These are phyloP conservation scores for Alectoris magna DNA, from an alignment of 2,797 vertebrate species.

Conservation along the genomic window DNA sequence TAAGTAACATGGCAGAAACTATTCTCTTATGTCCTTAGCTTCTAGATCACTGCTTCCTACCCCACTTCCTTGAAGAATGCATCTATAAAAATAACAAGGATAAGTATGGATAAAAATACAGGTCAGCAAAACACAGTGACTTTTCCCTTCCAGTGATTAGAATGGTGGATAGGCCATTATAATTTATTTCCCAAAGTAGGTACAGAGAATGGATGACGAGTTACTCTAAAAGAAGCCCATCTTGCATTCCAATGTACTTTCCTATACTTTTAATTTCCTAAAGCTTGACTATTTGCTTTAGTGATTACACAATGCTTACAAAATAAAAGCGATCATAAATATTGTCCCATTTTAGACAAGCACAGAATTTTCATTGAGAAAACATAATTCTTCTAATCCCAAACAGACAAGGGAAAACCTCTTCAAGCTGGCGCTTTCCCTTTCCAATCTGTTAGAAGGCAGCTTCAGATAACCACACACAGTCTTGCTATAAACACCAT, in stretches of 20 bases:
- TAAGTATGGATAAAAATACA: neutral
- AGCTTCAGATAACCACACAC: slow-evolving; percentile 55
- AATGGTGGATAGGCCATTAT: neutral
- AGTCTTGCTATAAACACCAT: slow-evolving; percentile 58
- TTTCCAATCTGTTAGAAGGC: slow-evolving; percentile 7
- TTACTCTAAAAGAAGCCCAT: neutral
- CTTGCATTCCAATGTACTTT: neutral
- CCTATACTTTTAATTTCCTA: neutral
- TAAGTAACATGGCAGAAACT: neutral
- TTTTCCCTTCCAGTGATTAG: neutral
- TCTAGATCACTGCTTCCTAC: neutral
- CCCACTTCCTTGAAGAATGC: neutral
- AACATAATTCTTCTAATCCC: neutral
- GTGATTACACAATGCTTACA: slow-evolving; percentile 1
- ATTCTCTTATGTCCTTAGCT: neutral
- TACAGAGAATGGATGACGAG: neutral
- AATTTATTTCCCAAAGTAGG: neutral
- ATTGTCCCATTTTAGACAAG: slow-evolving; percentile 56
- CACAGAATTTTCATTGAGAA: neutral
- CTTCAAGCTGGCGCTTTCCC: neutral
- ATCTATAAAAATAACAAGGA: neutral
- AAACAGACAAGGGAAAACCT: neutral
- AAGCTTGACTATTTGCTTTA: neutral
- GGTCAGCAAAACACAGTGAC: neutral
- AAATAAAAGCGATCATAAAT: slow-evolving; percentile 52